These are phyloP conservation scores for Olivierus martensii DNA, from an alignment of 1,140 invertebrate species.

Conservation along the genomic window DNA sequence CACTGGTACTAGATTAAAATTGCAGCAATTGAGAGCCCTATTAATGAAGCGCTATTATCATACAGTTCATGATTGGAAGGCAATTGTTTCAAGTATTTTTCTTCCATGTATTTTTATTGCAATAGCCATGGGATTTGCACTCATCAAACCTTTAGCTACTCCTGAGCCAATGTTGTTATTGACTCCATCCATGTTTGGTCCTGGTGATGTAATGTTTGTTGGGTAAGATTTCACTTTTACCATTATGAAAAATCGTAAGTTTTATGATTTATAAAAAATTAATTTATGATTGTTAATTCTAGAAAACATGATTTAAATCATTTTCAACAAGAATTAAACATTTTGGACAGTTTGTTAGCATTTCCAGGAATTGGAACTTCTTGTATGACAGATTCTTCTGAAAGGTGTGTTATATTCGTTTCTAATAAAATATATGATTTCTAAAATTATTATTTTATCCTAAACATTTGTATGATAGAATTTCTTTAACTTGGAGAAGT, in stretches of 20 bases:
- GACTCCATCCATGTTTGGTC: constrained; percentile 26
- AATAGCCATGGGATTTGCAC: constrained; percentile 34
- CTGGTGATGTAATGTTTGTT: constrained; percentile 18
- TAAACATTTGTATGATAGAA: no score
- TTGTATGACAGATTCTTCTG: no score
- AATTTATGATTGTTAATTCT: no score
- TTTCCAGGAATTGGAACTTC: no score
- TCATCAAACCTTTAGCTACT: constrained; percentile 19
- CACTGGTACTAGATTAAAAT: constrained; percentile 11
- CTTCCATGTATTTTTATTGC: constrained; percentile 38
- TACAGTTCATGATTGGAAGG: constrained; percentile 33
- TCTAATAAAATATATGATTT: no score
- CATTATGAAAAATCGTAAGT: neutral
- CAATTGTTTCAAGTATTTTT: constrained; percentile 34
- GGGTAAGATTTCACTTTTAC: neutral
- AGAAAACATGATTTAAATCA: neutral
- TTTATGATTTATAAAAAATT: neutral
- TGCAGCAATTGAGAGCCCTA: constrained; percentile 30
- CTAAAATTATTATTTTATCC: no score
- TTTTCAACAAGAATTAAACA: constrained; percentile 2
- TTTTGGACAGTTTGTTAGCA: no score
- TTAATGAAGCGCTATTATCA: constrained; percentile 34
- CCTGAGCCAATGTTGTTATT: constrained; percentile 24
- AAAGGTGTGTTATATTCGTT: no score
- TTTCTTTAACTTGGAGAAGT: no score